Base-by-base conservation (phyloP, 2,113 vertebrate genomes). In the Nettapus auritus region DNA sequence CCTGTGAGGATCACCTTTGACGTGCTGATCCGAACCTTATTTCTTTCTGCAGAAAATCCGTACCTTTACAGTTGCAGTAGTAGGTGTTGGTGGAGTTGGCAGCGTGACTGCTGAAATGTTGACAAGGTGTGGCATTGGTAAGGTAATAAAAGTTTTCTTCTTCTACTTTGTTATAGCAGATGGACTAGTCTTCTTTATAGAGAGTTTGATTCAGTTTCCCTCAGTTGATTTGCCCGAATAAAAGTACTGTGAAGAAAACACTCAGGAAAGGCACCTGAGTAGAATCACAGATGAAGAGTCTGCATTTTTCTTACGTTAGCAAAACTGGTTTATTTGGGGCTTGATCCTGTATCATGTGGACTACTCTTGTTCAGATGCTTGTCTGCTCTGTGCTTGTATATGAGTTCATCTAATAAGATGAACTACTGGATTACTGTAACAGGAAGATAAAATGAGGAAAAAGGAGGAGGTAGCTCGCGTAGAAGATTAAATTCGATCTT, bases 31-130 rank as follows among this genome's bases (percentile, higher is more conserved):
- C n/a, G 31, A 14, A 3, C 36, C 9, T 77, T 33, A 11, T 88
- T 96, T 67, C 34, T 76, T 94, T 64, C 91, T 38, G n/a, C 97
- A 99, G 99, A 99, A 98, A 99, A 99, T 99, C 89, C 98, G 99
- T 50, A 98, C 98, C 18, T 99, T 98, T 86, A 95, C 99, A 3
- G 98, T 99, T 9, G 99, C 99, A 14, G 97, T 99, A 56, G 99
- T 99, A 70, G 99, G 99, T 88, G 99, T 99, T 53, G 99, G 99
- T 16, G 99, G 99, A 15, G 98, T 99, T 86, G 99, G 99, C 85
- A 99, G 99, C 23, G 99, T 99, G 82, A 99, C 99, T 62, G 99
- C 99, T 83, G 99, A 99, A 98, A 99, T 99, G 99, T 96, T 99
- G 96, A 99, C 99, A 93, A 98, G 99, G 95, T 99, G 99, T 99